Evolutionary conservation across 1,140 invertebrate genomes (phyloP), one percentile per base, ranked within the genome.

Genomic region (Contarinia nasturtii): DNA sequence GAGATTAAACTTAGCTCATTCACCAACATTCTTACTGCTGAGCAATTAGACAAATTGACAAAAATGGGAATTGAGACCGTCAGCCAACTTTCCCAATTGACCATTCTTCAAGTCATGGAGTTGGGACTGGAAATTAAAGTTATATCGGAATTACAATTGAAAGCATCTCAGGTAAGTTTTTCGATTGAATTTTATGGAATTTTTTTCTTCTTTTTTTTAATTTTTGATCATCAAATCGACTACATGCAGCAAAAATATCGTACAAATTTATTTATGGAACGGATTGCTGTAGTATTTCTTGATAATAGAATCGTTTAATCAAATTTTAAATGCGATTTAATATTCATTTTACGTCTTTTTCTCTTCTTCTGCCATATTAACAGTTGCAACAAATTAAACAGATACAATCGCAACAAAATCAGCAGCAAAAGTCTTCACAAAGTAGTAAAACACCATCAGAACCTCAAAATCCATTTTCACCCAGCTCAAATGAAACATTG

Each of bases 61-160:
- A 66, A 68, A 56, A 65, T 75, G 58, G 71, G 72, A 46, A 71
- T 75, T 43, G 67, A 66, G 45, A 73, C 71, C 57, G 58, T 74
- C 54, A 69, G 74, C 53, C 71, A 75, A 52, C 55, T 75, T 49
- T 62, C 67, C 49, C 67, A 72, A 54, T 59, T 75, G 14, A 73
- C 71, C 27, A 68, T 75, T 48, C 65, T 69, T 15, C 71, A 74
- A 53, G 51, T 75, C 37, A 74, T 72, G 51, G 67, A 69, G 52
- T 67, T 71, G 53, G 73, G 73, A 7, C 60, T 75, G 33, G 69
- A 69, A 2, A 56, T 73, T 45, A 65, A 64, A 53, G 71, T 74
- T 57, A 71, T 74, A 19, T 71, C 69, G 27, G 71, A 74, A 57
- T 73, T 75, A 49, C 73, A 75, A 56, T 57, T 71, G 33, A 73